These are phyloP conservation scores for Anolis sagrei DNA, from an alignment of 2,113 vertebrate species.

Conservation along the genomic window DNA sequence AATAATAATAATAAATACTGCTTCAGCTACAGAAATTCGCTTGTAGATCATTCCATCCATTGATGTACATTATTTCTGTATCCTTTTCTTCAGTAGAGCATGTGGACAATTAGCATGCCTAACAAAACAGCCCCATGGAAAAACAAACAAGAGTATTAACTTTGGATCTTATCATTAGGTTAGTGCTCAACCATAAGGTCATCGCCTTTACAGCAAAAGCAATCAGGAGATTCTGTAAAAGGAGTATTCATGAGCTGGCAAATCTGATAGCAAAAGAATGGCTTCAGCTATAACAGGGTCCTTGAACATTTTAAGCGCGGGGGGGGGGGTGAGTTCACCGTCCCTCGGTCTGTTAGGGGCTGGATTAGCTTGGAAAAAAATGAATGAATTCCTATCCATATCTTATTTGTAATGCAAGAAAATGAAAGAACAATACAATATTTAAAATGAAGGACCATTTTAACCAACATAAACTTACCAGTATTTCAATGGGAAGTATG, in stretches of 20 bases:
- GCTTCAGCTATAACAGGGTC: not conserved
- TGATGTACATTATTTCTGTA: not conserved
- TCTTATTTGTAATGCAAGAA: too few relatives aligned
- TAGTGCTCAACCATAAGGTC: conserved; percentile 3
- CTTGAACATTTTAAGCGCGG: too few relatives aligned
- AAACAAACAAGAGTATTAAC: conserved; percentile 22
- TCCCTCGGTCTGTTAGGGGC: too few relatives aligned
- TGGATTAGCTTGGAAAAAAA: too few relatives aligned
- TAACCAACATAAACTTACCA: too few relatives aligned
- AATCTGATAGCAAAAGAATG: conserved; percentile 25
- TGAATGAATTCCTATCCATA: too few relatives aligned
- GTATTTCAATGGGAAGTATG: too few relatives aligned
- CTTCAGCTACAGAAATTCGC: conserved; percentile 5
- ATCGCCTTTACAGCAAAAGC: conserved; percentile 13
- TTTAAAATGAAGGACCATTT: too few relatives aligned
- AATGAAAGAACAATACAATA: too few relatives aligned
- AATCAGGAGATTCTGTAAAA: conserved; percentile 3
- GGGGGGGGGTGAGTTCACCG: too few relatives aligned
- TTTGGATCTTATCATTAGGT: conserved; percentile 15
- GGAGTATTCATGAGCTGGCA: conserved; percentile 13
- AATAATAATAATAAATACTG: too few relatives aligned
- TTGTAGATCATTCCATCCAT: not conserved
- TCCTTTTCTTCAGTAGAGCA: not conserved
- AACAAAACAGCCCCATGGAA: not conserved
- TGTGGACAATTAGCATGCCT: conserved; percentile 13